Evolutionary conservation across 2,888 invertebrate genomes (phyloP), one percentile per base, ranked within the genome.

Genomic region (Lucinisca nassula): DNA sequence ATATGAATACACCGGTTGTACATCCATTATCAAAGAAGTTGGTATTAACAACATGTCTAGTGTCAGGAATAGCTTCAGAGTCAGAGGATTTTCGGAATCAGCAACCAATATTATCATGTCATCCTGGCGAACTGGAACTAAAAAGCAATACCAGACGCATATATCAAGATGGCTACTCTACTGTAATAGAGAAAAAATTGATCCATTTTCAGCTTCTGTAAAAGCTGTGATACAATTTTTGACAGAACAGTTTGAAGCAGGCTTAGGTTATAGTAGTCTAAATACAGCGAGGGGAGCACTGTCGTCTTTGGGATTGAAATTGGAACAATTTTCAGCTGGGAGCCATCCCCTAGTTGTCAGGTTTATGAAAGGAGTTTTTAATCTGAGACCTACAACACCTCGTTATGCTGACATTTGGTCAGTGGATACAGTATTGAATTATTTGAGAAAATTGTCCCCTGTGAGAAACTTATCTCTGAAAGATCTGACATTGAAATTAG

Each of bases 331-430:
- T 74, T 10, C 79, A 32, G 73, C 80, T 55, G 83, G 83, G 8
- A 73, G 74, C 17, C 82, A 90, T 84, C 87, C 87, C 24, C n/a
- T 75, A 12, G 78, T 90, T 8, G 76, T 87, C 32, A 35, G 85
- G 67, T 90, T 83, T 86, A 37, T 90, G 79, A 90, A 74, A 67
- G 90, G 90, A 32, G 82, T 90, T n/a, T 88, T 51, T 75, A 84
- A 85, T 75, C 32, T 81, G 27, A 67, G 76, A 24, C 83, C 85
- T 27, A n/a, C n/a, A n/a, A 45, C 85, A 45, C 81, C 79, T 40
- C 35, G 70, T 70, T 82, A 82, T 51, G 27, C 24, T 10, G 40
- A 80, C 12, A 80, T 74, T 17, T 87, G 87, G 87, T 77, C 81
- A 73, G 85, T 85, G 0, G 37, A 21, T 12, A 27, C 51, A 58